Evolutionary conservation across 2,888 invertebrate species (phyloP), one percentile per base, ranked within the genome.

Genomic region (Heteromurus nitidus): DNA sequence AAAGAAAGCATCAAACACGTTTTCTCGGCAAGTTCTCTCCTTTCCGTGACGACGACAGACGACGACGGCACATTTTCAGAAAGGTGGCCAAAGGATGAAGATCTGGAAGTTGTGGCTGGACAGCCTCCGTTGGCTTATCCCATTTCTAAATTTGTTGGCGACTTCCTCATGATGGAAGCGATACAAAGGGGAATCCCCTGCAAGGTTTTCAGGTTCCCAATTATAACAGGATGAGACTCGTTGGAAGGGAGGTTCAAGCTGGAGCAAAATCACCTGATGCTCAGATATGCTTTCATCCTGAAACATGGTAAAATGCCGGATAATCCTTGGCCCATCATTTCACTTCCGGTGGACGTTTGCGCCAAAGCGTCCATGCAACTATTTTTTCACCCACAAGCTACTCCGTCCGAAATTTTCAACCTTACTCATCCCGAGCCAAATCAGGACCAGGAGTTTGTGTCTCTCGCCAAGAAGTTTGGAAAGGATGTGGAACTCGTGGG

Each of bases 401-500:
- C 26, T 2, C 50, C 68, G 3, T 30, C 26, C 2, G 68, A 68
- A 2, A 18, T 68, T 11, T 50, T n/a, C 24, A 68, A 68, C 18
- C 9, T 68, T 9, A 18, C 18, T 7, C 68, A 68, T 50, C 68
- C 11, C 13, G 36, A 36, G 36, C 36, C 36, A 1, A 30, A 58
- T 30, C 53, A 58, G 28, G 75, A 75, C 9, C 75, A 75, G 18
- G 58, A 75, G 28, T 75, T 75, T 58, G 55, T 55, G 1, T 20
- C 5, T 3, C 16, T 75, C 13, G 75, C 75, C 3, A 22, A 75
- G 9, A 75, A 30, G 30, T 47, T 75, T 30, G 75, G 75, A 3
- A 58, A 55, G 26, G 2, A 16, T 0, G 58, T 75, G 26, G 31
- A 75, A n/a, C 1, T 58, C n/a, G 75, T 67, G 1, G 75, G 64